A percentile compares a stretch with the other conserved stretches of the same genome.
Conservation (phyloP, 64 coral and sea anemone species). For the Porites lutea region DNA sequence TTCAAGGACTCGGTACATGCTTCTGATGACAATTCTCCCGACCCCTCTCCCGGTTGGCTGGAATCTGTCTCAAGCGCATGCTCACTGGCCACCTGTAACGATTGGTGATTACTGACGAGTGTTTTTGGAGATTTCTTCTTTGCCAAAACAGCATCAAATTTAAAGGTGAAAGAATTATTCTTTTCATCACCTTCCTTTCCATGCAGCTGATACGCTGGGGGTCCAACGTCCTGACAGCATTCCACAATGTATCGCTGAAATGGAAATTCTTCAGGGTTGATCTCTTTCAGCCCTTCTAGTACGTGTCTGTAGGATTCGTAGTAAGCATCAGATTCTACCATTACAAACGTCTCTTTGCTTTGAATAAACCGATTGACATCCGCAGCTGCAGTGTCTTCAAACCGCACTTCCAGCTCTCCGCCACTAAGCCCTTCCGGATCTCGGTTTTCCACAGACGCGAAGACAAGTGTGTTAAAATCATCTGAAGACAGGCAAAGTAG, state of each 20-base stretch:
- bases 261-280: constrained; percentile 31
- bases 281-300: constrained; percentile 49
- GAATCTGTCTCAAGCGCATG: not conserved
- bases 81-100: not conserved
- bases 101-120: no score
- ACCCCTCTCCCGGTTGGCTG: not conserved
- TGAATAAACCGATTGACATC: constrained; percentile 27
- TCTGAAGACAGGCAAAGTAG: constrained; percentile 80
- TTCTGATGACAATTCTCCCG: no score
- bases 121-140: not conserved
- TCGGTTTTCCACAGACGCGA: constrained; percentile 77
- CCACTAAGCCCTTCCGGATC: not conserved
- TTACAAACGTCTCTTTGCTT: constrained; percentile 55
- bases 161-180: not conserved
- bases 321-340: constrained; percentile 79
- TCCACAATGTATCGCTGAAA: constrained; percentile 73
- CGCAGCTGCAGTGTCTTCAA: constrained; percentile 36
- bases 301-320: constrained; percentile 85
- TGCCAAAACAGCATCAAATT: not conserved
- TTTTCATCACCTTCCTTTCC: not conserved
- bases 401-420: constrained; percentile 76
- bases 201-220: constrained; percentile 44
- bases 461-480: constrained; percentile 76
- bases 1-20: not conserved
- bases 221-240: constrained; percentile 34